These are phyloP conservation scores for Tetragnatha versicolor DNA, from an alignment of 1,140 invertebrate genomes.

Conservation along the genomic window DNA sequence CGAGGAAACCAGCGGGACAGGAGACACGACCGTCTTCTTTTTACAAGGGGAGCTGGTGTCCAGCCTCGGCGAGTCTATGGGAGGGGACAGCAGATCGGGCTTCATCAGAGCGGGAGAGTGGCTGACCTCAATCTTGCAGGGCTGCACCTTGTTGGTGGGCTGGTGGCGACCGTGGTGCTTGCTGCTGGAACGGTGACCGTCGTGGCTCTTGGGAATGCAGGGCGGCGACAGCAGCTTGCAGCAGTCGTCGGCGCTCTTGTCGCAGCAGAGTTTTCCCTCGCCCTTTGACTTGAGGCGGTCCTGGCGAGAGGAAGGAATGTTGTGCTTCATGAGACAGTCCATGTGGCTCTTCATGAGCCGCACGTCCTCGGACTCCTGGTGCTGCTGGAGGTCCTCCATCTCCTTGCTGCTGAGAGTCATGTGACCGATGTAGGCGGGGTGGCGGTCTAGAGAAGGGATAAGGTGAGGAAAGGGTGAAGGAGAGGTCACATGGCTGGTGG, in stretches of 20 bases:
- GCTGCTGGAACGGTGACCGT: not conserved
- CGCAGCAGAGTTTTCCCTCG: conserved; percentile 38
- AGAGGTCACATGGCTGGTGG: conserved; percentile 51
- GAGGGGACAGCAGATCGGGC: conserved; percentile 42
- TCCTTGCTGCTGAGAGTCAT: conserved; percentile 50
- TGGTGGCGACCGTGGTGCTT: conserved; percentile 13
- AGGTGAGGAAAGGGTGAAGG: conserved; percentile 50
- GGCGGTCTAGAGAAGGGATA: conserved; percentile 52
- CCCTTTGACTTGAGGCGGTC: conserved; percentile 34
- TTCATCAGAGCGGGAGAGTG: conserved; percentile 43
- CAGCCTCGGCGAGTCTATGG: conserved; percentile 36
- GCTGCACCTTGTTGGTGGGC: conserved; percentile 26
- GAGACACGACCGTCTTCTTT: conserved; percentile 20
- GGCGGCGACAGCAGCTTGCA: conserved; percentile 34
- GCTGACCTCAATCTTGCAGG: conserved; percentile 47
- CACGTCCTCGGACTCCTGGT: conserved; percentile 12
- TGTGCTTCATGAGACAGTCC: conserved; percentile 44
- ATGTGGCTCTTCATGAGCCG: conserved; percentile 36
- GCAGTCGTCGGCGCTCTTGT: conserved; percentile 33
- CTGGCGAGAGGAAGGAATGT: conserved; percentile 37
- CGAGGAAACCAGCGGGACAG: not conserved
- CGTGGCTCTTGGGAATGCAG: conserved; percentile 28
- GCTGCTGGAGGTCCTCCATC: conserved; percentile 33
- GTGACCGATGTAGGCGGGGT: conserved; percentile 47
- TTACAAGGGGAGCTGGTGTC: conserved; percentile 21